Evolutionary conservation across 2,888 invertebrate species (phyloP), one percentile per base, ranked within the genome.

Genomic region (Carterocephalus palaemon): DNA sequence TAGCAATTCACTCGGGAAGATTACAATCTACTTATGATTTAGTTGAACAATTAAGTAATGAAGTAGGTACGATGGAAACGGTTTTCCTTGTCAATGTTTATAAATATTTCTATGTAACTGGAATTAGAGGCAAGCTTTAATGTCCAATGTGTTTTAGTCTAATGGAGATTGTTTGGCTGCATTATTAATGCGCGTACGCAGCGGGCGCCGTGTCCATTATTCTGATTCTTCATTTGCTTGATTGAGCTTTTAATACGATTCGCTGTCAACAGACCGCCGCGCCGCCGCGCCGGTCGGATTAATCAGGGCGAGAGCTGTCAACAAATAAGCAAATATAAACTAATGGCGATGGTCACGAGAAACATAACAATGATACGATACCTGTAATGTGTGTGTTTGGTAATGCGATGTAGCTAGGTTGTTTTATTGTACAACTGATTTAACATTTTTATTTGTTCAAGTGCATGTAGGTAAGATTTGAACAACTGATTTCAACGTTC

Each of bases 131-230:
- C 54, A 52, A 51, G 52, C 47, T 57, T 56, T 61, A 52, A 60
- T 54, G 53, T 49, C 68, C 76, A 75, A 82, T 75, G 75, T 72
- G 71, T 79, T 75, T 83, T 78, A 77, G 70, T 67, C 67, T 86
- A 85, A 86, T 86, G 85, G 80, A 84, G 80, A 85, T 86, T 83
- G 84, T 86, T 82, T 81, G 75, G 75, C 67, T 69, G 68, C 75
- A 86, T 86, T 82, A 85, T 85, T 85, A 86, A 86, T 85, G 84
- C 86, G 83, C 84, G 67, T 72, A 84, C 84, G 85, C 84, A 85
- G 69, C 69, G 75, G 79, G 70, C 68, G 75, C 67, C 70, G 61
- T 71, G 70, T 83, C 69, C 83, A 84, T 86, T 84, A 86, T 83
- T 77, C 80, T 79, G 84, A 85, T 84, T 86, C 85, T 79, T 82